Percentiles rank a stretch among this genome's conserved stretches.
Evolutionary conservation across 1,140 invertebrate species (phyloP).

Genomic region (Brachionus plicatilis): DNA sequence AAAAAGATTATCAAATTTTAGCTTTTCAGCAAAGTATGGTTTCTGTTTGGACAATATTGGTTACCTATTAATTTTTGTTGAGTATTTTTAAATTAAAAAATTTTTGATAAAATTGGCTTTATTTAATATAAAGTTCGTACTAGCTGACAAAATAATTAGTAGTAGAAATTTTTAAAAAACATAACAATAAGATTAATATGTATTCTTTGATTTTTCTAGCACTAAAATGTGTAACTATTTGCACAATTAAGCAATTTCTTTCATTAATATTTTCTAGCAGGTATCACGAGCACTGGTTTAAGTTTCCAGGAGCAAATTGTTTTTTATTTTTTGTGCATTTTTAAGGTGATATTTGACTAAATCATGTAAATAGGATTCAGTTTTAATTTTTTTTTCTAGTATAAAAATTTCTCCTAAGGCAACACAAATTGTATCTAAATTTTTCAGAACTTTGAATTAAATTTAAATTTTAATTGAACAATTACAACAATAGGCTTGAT

Average conservation of each 20-base stretch:
- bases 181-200: neutral
- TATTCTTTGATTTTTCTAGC: neutral
- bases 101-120: neutral
- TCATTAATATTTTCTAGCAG: neutral
- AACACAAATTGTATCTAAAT: neutral
- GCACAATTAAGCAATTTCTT: neutral
- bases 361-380: neutral
- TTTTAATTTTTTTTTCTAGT: neutral
- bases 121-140: neutral
- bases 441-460: neutral
- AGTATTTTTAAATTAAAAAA: neutral
- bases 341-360: neutral
- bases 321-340: neutral
- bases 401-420: neutral
- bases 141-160: neutral
- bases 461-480: neutral
- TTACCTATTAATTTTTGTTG: neutral
- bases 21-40: neutral
- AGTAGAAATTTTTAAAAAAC: neutral
- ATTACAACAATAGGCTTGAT: neutral
- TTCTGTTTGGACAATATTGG: neutral
- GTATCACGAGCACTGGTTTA: neutral
- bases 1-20: neutral
- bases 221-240: neutral
- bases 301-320: neutral